These are phyloP conservation scores for Drosophila jambulina DNA, from an alignment of 1,140 invertebrate species.

Conservation along the genomic window DNA sequence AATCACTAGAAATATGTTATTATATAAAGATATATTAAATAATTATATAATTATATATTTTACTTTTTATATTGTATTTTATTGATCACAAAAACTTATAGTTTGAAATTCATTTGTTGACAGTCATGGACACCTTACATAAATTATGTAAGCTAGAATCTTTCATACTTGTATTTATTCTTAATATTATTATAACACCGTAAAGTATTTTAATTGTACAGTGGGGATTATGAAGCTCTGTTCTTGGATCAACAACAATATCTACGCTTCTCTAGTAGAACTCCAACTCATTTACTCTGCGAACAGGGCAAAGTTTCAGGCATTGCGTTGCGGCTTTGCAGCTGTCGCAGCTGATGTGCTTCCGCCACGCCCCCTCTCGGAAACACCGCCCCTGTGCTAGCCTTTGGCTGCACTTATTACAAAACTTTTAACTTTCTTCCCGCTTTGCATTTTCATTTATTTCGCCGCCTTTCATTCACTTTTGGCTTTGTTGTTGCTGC, in stretches of 20 bases:
- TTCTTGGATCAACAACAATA: constrained; percentile 30
- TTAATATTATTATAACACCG: background rate
- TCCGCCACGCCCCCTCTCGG: background rate
- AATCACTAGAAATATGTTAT: no score
- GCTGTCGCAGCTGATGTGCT: constrained; percentile 43
- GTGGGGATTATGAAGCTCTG: constrained; percentile 8
- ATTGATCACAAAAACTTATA: no score
- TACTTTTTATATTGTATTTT: no score
- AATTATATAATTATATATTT: no score
- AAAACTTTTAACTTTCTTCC: constrained; percentile 61
- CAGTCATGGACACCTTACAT: background rate
- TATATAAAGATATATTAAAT: no score
- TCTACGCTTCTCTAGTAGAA: background rate
- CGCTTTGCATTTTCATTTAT: constrained; percentile 65
- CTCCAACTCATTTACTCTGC: constrained; percentile 24
- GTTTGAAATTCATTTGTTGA: no score
- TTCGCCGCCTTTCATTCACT: constrained; percentile 50
- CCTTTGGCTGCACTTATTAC: constrained; percentile 57
- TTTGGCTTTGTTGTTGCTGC: constrained; percentile 28
- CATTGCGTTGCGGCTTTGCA: constrained; percentile 52
- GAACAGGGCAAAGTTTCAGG: constrained; percentile 31
- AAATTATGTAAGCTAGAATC: background rate
- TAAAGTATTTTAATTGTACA: background rate
- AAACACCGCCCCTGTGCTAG: background rate
- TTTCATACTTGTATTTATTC: background rate